Evolutionary conservation across 2,888 invertebrate species (phyloP).

Genomic region (Diadegma fenestrale): DNA sequence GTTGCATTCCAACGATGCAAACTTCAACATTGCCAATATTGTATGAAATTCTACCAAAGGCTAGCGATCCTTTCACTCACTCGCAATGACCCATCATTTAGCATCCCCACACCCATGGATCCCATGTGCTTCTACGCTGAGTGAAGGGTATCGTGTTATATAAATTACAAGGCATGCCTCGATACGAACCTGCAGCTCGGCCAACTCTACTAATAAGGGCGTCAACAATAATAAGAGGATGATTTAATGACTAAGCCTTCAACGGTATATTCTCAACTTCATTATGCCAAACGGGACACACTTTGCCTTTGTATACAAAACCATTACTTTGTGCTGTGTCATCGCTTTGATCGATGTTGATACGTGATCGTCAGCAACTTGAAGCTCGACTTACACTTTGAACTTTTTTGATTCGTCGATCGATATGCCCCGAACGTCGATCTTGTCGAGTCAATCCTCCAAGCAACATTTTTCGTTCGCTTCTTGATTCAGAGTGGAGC

Average conservation of each 20-base stretch:
- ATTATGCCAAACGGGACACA: neutral
- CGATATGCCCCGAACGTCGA: neutral
- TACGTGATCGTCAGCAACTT: neutral
- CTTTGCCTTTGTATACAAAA: slow-evolving; percentile 34
- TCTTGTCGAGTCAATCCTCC: too few relatives aligned
- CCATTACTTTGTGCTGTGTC: neutral
- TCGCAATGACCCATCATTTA: slow-evolving; percentile 3
- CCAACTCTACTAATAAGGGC: slow-evolving; percentile 47
- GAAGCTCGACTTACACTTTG: neutral
- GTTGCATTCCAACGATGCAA: too few relatives aligned
- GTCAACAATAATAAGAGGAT: slow-evolving; percentile 57
- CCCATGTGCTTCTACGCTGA: neutral
- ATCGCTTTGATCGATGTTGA: neutral
- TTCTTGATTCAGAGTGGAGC: slow-evolving; percentile 14
- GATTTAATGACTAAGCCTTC: slow-evolving; percentile 35
- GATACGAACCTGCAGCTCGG: slow-evolving; percentile 12
- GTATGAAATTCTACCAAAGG: neutral
- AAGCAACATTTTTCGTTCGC: neutral
- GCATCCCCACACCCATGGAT: neutral
- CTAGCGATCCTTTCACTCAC: neutral
- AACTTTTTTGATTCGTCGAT: neutral
- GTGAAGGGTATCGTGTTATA: slow-evolving; percentile 53
- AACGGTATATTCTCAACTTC: neutral
- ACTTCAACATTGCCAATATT: too few relatives aligned
- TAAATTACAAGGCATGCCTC: slow-evolving; percentile 58